Percentiles rank a stretch among this genome's conserved stretches.
Evolutionary conservation across 2,888 invertebrate species (phyloP).

Genomic region (Mactromeris polynyma): DNA sequence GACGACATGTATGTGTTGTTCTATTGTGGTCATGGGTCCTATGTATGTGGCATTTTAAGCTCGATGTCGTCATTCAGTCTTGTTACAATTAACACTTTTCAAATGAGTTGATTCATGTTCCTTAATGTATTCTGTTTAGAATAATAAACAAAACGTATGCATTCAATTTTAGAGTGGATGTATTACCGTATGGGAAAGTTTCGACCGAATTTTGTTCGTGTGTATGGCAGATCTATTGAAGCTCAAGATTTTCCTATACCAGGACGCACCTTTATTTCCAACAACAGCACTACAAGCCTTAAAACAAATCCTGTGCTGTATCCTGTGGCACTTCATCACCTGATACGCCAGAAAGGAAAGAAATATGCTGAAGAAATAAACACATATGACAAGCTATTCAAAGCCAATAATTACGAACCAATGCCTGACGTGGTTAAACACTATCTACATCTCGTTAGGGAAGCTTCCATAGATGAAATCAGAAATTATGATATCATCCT

Average conservation of each 20-base stretch:
- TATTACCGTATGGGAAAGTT: conserved; percentile 30
- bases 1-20: no score
- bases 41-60: no score
- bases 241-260: conserved; percentile 81
- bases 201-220: conserved; percentile 77
- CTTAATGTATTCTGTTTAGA: no score
- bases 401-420: conserved; percentile 34
- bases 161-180: conserved; percentile 39
- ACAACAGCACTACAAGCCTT: conserved; percentile 56
- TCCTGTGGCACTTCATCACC: conserved; percentile 72
- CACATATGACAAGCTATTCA: conserved; percentile 59
- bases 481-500: conserved; percentile 75
- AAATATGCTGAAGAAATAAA: conserved; percentile 58
- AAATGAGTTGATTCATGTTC: no score
- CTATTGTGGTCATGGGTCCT: no score
- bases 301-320: conserved; percentile 61
- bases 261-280: conserved; percentile 63
- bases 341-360: conserved; percentile 69
- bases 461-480: conserved; percentile 72
- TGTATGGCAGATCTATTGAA: conserved; percentile 80
- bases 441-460: conserved; percentile 59
- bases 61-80: no score
- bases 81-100: no score
- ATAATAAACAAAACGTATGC: no score
- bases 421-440: conserved; percentile 52